Evolutionary conservation across 2,797 vertebrate species (phyloP), one percentile per base, ranked within the genome.

Genomic region (Fundulus diaphanus): DNA sequence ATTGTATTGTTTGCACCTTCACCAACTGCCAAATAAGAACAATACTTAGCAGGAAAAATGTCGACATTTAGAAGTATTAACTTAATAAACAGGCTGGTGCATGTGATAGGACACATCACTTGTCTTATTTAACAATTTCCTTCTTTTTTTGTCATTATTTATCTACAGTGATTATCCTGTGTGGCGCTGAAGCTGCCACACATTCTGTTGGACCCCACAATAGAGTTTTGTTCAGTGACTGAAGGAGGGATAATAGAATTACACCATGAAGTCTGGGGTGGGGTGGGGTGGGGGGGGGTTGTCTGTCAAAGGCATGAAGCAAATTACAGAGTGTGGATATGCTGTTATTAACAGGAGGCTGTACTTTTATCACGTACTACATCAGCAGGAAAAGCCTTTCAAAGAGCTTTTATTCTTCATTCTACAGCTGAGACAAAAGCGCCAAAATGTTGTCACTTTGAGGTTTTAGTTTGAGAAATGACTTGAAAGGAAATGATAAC

Each of bases 331-430:
- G 83, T 89, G 81, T 79, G 82, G 84, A 82, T 90, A 79, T 83
- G 79, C 79, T 82, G 84, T 92, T 90, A 93, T 93, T 94, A 92
- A 91, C 85, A 85, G 85, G 82, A 83, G 85, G 82, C 80, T 82
- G 86, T 77, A 80, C 85, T 89, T 90, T 91, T 85, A 86, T 87
- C 85, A 76, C 82, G 67, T 89, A 88, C 90, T 89, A 72, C 70
- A 74, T 77, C 29, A 29, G 65, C 79, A 75, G 29, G 92, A 84
- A 92, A 90, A 91, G 86, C 84, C 35, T 80, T 87, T 89, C 88
- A 92, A 88, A 88, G 84, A 89, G 83, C 79, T 88, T 92, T 94
- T 93, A 87, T 93, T 87, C 89, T 73, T 79, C 81, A 72, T 69
- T 85, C 82, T 88, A 40, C 74, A 54, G 68, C 72, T 46, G 78